Conservation (phyloP, 2,888 invertebrate genomes). For the Hipparchia sbordonii region DNA sequence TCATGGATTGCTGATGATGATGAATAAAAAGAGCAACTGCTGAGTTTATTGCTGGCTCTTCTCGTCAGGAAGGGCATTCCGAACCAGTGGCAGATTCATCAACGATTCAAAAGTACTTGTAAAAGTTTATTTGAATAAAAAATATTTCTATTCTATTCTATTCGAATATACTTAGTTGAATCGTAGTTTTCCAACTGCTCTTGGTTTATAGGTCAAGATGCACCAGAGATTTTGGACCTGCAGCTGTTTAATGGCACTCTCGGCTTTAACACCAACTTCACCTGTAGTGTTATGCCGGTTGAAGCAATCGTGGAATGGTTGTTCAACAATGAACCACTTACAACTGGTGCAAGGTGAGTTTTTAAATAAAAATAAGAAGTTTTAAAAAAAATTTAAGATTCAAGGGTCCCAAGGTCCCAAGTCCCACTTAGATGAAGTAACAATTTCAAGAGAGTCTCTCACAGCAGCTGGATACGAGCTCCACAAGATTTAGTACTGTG, state of each 20-base stretch:
- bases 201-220: conserved; percentile 49
- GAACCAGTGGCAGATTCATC: too few relatives aligned
- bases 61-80: too few relatives aligned
- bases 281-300: conserved; percentile 57
- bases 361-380: conserved; percentile 31
- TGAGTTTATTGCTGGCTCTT: too few relatives aligned
- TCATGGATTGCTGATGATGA: too few relatives aligned
- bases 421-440: too few relatives aligned
- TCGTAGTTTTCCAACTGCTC: background rate
- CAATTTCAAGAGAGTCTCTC: too few relatives aligned
- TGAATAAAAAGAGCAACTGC: background rate
- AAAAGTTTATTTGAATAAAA: too few relatives aligned
- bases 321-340: conserved; percentile 53
- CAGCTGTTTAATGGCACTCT: conserved; percentile 52
- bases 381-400: background rate
- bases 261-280: conserved; percentile 56
- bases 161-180: background rate
- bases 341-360: conserved; percentile 53
- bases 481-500: too few relatives aligned
- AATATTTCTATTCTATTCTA: too few relatives aligned
- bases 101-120: too few relatives aligned
- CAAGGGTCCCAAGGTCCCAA: too few relatives aligned
- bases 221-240: conserved; percentile 49
- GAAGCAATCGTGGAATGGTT: conserved; percentile 59
- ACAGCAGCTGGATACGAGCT: too few relatives aligned